phyloP scores from a whole-genome alignment of 2,888 invertebrate species.

The Strigamia maritima region DNA sequence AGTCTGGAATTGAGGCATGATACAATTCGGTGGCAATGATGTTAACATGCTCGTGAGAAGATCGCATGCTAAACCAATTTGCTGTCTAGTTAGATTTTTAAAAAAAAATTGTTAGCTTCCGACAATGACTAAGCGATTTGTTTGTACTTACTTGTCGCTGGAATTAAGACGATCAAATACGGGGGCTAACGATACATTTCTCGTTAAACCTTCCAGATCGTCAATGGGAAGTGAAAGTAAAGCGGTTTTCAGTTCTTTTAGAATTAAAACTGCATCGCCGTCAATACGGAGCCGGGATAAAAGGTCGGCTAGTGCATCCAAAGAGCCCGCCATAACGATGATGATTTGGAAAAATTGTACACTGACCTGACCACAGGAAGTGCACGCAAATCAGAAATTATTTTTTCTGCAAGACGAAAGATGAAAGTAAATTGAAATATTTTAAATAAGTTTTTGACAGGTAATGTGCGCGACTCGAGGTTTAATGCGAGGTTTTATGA shows the following conservation, averaged over 20 bases:
- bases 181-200: conserved; percentile 31
- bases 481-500: too few relatives aligned
- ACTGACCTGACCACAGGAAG: too few relatives aligned
- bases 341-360: not conserved
- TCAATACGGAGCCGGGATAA: conserved; percentile 30
- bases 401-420: too few relatives aligned
- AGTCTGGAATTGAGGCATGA: conserved; percentile 58
- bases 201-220: conserved; percentile 37
- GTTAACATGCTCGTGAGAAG: conserved; percentile 64
- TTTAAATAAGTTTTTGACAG: too few relatives aligned
- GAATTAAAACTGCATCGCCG: not conserved
- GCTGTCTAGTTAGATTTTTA: conserved; percentile 55
- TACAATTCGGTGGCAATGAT: conserved; percentile 62
- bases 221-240: conserved; percentile 12
- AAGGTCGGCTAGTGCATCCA: conserved; percentile 9
- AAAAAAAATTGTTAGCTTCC: conserved; percentile 43
- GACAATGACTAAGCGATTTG: not conserved
- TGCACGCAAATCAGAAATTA: too few relatives aligned
- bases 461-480: too few relatives aligned
- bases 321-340: conserved; percentile 5
- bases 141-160: conserved; percentile 36
- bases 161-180: conserved; percentile 40
- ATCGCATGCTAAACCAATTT: conserved; percentile 63
- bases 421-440: too few relatives aligned
- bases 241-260: conserved; percentile 37